Base-by-base conservation (phyloP, 2,797 vertebrate genomes). In the Odontamblyopus rebecca region DNA sequence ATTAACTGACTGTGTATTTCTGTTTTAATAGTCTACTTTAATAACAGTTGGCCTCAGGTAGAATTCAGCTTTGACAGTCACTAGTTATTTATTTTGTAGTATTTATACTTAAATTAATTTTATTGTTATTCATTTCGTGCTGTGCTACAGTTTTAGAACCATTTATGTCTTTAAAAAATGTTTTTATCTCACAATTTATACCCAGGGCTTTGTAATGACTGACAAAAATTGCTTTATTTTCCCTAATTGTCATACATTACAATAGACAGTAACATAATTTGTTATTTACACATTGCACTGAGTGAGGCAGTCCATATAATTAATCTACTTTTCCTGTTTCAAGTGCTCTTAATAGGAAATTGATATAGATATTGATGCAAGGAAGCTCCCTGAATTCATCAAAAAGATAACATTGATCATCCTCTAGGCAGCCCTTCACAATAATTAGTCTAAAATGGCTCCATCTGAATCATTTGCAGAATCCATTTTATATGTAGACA, bases 311-410 rank as follows among this genome's bases (percentile, higher is more conserved):
- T 64, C 3, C 8, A 11, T 19, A 29, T 38, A 30, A 70, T 60
- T 61, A n/a, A 3, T 69, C 32, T 57, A 29, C 35, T 44, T 69
- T 69, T 59, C 30, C 53, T 69, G 13, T 27, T 73, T 68, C 56
- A 35, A 15, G 26, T 41, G 19, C n/a, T 57, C 51, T n/a, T 23
- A 15, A 67, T 70, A n/a, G 59, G 68, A 72, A 69, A 29, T 66
- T 16, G 44, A 3, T 67, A 48, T 1, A 0, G 15, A 56, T 60
- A 65, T n/a, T 64, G 48, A 61, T 68, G 59, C 64, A 38, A 41
- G 23, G 26, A 19, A 61, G 19, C 44, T 50, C 54, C 61, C 60
- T 48, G n/a, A 67, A 38, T 60, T 32, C 26, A 69, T 67, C 62
- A 67, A 38, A 70, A 18, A 29, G 0, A 67, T 72, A 29, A 29